Conservation (phyloP, 2,797 vertebrate species). For the Myotis pilosus region DNA sequence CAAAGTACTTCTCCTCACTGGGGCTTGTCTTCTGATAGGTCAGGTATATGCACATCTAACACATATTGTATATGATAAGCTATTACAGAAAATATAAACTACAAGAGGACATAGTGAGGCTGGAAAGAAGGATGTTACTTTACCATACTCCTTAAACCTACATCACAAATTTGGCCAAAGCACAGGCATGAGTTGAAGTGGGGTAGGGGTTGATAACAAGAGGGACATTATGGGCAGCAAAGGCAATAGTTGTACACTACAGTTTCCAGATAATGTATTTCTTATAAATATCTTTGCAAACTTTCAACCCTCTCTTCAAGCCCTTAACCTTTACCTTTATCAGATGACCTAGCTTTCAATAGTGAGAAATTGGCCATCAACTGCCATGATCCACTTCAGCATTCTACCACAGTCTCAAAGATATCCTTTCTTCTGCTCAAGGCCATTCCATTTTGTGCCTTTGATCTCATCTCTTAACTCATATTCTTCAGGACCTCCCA, state of each 20-base stretch:
- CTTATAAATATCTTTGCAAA: not conserved
- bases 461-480: not conserved
- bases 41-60: not conserved
- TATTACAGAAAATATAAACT: not conserved
- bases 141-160: not conserved
- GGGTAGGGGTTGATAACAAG: no score
- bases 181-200: not conserved
- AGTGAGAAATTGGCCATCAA: not conserved
- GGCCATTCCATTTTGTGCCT: not conserved
- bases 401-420: not conserved
- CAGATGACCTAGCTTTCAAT: not conserved
- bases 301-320: not conserved
- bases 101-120: not conserved
- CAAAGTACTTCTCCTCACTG: not conserved
- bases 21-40: not conserved
- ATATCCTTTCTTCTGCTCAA: not conserved
- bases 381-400: not conserved
- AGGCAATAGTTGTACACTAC: not conserved
- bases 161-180: not conserved
- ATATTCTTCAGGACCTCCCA: not conserved
- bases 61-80: not conserved
- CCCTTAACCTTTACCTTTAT: not conserved
- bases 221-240: not conserved
- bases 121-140: not conserved
- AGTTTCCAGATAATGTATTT: not conserved